These are phyloP conservation scores for Etheostoma spectabile DNA, from an alignment of 2,113 vertebrate genomes.

Conservation along the genomic window DNA sequence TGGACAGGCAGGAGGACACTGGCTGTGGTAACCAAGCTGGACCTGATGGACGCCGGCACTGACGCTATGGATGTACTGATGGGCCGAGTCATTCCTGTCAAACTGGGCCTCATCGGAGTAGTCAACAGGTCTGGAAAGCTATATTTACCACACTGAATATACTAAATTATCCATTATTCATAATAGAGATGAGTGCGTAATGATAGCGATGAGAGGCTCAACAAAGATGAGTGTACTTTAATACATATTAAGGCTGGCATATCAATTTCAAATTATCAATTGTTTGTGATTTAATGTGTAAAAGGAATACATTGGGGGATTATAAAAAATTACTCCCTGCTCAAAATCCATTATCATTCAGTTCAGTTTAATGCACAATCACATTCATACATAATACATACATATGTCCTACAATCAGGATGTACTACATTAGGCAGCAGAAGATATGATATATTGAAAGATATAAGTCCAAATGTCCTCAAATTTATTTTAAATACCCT, in stretches of 20 bases:
- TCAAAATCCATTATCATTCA: not conserved
- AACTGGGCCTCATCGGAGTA: conserved; percentile 97
- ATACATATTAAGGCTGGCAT: conserved; percentile 51
- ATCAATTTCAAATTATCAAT: not conserved
- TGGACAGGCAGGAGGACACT: conserved; percentile 93
- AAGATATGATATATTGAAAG: not conserved
- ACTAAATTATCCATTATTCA: not conserved
- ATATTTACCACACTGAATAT: not conserved
- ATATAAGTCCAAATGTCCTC: not conserved
- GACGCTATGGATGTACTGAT: conserved; percentile 98
- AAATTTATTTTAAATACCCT: not conserved
- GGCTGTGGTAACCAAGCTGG: conserved; percentile 98
- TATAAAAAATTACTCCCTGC: not conserved
- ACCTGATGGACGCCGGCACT: conserved; percentile 98
- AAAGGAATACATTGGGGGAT: not conserved
- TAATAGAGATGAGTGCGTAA: not conserved
- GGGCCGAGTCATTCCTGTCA: conserved; percentile 98
- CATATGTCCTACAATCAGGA: not conserved
- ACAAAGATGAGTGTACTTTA: not conserved
- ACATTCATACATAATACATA: too few species aligned
- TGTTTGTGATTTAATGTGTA: not conserved
- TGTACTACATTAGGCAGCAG: not conserved
- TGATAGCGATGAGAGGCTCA: not conserved
- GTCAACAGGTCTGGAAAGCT: conserved; percentile 92
- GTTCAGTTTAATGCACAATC: not conserved